Evolutionary conservation across 2,888 invertebrate species (phyloP).

Genomic region (Brachypterus glaber): DNA sequence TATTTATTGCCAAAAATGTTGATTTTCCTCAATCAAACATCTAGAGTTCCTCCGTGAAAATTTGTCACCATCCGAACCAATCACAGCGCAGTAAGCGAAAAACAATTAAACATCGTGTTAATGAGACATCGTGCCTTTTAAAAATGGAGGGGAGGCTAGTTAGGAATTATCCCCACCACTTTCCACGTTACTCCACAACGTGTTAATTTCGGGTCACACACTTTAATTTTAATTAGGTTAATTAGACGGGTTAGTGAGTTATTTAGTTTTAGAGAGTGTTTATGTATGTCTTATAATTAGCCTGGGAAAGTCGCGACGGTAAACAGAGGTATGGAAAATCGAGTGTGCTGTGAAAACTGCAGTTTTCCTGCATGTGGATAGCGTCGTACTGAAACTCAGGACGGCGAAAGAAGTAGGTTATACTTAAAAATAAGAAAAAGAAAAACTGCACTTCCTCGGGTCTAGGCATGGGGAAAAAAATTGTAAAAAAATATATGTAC

Average conservation of each 20-base stretch:
- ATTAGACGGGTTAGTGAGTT: no score
- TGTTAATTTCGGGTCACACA: no score
- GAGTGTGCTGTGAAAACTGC: conserved; percentile 1
- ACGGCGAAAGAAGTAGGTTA: conserved; percentile 6
- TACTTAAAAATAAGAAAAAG: conserved; percentile 3
- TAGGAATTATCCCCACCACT: not conserved
- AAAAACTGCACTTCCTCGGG: conserved; percentile 2
- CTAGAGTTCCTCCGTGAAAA: no score
- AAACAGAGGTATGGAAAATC: no score
- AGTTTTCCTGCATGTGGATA: not conserved
- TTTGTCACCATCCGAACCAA: not conserved
- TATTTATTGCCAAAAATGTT: no score
- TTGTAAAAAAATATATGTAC: conserved; percentile 41
- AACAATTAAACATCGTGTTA: conserved; percentile 4
- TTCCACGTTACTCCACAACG: not conserved
- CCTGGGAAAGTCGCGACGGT: no score
- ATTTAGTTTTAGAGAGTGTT: no score
- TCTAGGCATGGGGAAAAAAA: conserved; percentile 30
- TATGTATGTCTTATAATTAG: no score
- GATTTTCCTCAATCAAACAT: no score
- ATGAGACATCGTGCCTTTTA: conserved; percentile 5
- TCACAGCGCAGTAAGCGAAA: conserved; percentile 1
- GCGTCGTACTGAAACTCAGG: not conserved
- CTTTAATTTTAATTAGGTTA: no score
- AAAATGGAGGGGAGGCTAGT: not conserved